A percentile compares a stretch with the other conserved stretches of the same genome.
phyloP scores from a whole-genome alignment of 1,140 invertebrate species.

The Macrosteles quadrilineatus region DNA sequence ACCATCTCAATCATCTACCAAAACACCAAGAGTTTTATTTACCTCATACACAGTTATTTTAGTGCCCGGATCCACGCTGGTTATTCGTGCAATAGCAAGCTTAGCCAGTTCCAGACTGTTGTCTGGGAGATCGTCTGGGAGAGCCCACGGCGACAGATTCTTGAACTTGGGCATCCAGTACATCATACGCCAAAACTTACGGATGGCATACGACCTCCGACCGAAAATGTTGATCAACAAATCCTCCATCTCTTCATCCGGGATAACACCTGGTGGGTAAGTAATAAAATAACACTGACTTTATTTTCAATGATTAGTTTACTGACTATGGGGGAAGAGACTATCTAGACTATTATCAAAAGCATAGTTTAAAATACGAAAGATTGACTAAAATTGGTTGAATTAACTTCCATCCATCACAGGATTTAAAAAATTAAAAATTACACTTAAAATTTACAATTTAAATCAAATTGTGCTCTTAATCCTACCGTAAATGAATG shows the following conservation, averaged over 20 bases:
- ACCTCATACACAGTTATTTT: slow-evolving; percentile 70
- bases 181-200: slow-evolving; percentile 89
- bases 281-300: slow-evolving; percentile 31
- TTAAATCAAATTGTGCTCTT: too few relatives aligned
- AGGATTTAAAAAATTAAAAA: too few relatives aligned
- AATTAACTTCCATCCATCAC: too few relatives aligned
- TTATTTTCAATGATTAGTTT: slow-evolving; percentile 26
- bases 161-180: slow-evolving; percentile 99
- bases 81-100: slow-evolving; percentile 84
- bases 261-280: slow-evolving; percentile 81
- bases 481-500: too few relatives aligned
- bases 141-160: slow-evolving; percentile 85
- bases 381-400: too few relatives aligned
- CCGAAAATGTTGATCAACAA: slow-evolving; percentile 87
- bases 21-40: too few relatives aligned
- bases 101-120: slow-evolving; percentile 80
- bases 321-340: too few relatives aligned
- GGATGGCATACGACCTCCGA: slow-evolving; percentile 67
- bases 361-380: too few relatives aligned
- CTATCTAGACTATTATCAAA: too few relatives aligned
- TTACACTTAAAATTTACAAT: too few relatives aligned
- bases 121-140: slow-evolving; percentile 72
- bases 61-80: slow-evolving; percentile 78
- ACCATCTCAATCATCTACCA: too few relatives aligned
- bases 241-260: slow-evolving; percentile 83